Evolutionary conservation across 1,140 invertebrate genomes (phyloP).

Genomic region (Globodera rostochiensis): DNA sequence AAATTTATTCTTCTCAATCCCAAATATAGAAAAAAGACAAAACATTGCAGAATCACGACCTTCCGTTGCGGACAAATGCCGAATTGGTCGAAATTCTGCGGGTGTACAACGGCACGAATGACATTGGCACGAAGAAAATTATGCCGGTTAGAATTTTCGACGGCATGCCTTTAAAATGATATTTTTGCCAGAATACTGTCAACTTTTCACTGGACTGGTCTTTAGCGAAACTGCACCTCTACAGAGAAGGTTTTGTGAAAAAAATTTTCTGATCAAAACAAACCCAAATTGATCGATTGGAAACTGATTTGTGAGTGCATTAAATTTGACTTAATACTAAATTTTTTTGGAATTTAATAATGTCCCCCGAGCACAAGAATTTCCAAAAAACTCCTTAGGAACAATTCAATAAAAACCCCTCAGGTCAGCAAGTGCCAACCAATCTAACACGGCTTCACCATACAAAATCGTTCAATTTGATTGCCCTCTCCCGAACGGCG

Average conservation of each 20-base stretch:
- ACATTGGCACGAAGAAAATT: constrained; percentile 35
- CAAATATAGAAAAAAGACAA: no score
- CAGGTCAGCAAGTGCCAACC: neutral
- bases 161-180: neutral
- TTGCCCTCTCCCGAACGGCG: constrained; percentile 33
- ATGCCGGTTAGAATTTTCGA: neutral
- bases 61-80: constrained; percentile 44
- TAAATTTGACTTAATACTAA: no score
- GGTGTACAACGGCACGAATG: constrained; percentile 41
- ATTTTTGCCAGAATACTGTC: neutral
- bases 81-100: constrained; percentile 44
- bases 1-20: no score
- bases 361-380: no score
- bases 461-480: constrained; percentile 34
- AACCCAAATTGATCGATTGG: no score
- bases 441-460: constrained; percentile 22
- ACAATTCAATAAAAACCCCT: no score
- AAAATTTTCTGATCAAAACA: no score
- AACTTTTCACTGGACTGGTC: constrained; percentile 40
- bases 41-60: constrained; percentile 43
- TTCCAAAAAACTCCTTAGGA: no score
- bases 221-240: constrained; percentile 31
- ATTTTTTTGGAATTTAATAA: no score
- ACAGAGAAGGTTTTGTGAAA: constrained; percentile 36
- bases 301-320: no score